Percentiles rank a stretch among this genome's conserved stretches.
phyloP scores from a whole-genome alignment of 2,797 vertebrate species.

The Neoniphon sammara region DNA sequence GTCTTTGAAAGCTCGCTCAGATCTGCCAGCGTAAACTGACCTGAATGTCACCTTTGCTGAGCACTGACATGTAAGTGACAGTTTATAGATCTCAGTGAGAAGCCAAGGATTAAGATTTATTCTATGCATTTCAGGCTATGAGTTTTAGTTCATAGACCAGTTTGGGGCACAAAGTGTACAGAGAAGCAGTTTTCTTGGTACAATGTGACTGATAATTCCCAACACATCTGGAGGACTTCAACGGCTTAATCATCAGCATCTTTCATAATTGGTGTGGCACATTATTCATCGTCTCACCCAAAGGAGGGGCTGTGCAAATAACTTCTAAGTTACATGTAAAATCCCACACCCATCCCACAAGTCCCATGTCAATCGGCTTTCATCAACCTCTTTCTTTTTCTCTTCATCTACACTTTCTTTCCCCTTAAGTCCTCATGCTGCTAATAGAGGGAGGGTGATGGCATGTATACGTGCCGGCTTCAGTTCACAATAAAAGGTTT shows the following conservation, averaged over 20 bases:
- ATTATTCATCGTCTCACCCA: slow-evolving; percentile 34
- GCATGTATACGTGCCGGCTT: neutral
- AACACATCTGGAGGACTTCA: slow-evolving; percentile 9
- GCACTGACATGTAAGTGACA: neutral
- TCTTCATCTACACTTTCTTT: neutral
- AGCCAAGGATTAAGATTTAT: neutral
- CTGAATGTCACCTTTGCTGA: slow-evolving; percentile 23
- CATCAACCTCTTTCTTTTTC: neutral
- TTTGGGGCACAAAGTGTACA: neutral
- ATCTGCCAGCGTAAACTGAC: slow-evolving; percentile 26
- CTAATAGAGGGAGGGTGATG: neutral
- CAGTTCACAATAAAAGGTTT: neutral
- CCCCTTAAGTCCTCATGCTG: neutral
- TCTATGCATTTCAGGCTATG: neutral
- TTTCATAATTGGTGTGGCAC: slow-evolving; percentile 17
- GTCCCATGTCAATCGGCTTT: neutral
- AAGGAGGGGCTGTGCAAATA: slow-evolving; percentile 45
- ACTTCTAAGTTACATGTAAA: slow-evolving; percentile 26
- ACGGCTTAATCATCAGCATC: neutral
- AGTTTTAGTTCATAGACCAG: neutral
- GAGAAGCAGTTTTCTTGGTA: neutral
- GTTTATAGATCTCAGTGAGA: neutral
- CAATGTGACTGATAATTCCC: no score
- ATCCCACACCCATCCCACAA: slow-evolving; percentile 6
- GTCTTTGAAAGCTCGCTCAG: slow-evolving; percentile 14